Evolutionary conservation across 2,888 invertebrate genomes (phyloP).

Genomic region (Standfussiana lucernea): DNA sequence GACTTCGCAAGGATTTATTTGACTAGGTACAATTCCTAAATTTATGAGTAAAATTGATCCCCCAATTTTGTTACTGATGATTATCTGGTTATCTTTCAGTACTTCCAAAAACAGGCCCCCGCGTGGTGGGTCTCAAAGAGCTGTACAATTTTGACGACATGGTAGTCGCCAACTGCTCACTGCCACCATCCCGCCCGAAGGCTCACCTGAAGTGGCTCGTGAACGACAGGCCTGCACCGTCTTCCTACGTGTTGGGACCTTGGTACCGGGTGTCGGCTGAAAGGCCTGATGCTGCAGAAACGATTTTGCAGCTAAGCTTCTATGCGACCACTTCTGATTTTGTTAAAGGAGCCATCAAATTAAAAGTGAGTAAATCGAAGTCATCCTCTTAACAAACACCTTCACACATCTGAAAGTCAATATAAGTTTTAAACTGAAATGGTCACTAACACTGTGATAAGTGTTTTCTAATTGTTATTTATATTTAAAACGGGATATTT

Average conservation of each 20-base stretch:
- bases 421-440: background rate
- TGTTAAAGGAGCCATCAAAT: conserved; percentile 94
- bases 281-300: conserved; percentile 92
- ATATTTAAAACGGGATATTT: background rate
- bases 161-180: conserved; percentile 95
- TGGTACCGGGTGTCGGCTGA: conserved; percentile 87
- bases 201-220: conserved; percentile 95
- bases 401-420: background rate
- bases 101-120: conserved; percentile 94
- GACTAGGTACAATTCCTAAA: background rate
- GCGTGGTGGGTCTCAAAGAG: conserved; percentile 94
- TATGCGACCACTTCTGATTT: conserved; percentile 94
- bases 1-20: background rate
- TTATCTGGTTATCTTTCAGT: conserved; percentile 88
- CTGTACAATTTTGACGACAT: conserved; percentile 94
- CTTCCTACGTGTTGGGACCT: conserved; percentile 87
- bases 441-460: background rate
- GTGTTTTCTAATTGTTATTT: background rate
- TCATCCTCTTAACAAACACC: background rate
- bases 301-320: conserved; percentile 94
- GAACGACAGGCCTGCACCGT: conserved; percentile 93
- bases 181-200: conserved; percentile 94
- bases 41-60: background rate
- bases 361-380: conserved; percentile 89
- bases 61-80: background rate